Evolutionary conservation across 2,113 vertebrate species (phyloP).

Genomic region (Gnathonemus longibarbis): DNA sequence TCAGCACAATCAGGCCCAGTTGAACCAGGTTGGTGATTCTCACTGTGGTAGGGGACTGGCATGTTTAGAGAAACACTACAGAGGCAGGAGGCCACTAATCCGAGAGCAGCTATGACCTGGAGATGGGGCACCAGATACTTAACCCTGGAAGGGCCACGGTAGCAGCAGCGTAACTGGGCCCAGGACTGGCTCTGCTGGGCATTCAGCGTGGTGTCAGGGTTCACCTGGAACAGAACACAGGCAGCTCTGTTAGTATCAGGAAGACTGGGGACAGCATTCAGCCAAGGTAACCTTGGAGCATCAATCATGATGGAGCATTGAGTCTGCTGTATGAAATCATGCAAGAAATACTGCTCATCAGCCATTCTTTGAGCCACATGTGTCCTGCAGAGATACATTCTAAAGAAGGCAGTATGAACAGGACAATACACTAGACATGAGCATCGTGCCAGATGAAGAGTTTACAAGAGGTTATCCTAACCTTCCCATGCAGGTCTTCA

Average conservation of each 20-base stretch:
- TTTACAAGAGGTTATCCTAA: background rate
- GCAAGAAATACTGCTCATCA: background rate
- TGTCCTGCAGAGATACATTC: background rate
- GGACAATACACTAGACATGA: background rate
- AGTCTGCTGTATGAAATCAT: background rate
- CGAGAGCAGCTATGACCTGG: background rate
- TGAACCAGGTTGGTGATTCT: background rate
- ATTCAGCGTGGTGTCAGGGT: slow-evolving; percentile 69
- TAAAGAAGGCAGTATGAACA: background rate
- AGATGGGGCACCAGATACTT: background rate
- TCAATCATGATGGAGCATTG: background rate
- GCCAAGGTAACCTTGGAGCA: background rate
- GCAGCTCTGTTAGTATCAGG: background rate
- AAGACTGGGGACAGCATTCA: background rate
- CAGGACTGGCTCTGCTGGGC: slow-evolving; percentile 88
- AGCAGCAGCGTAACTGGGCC: slow-evolving; percentile 81
- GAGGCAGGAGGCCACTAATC: background rate
- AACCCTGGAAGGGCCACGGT: slow-evolving; percentile 86
- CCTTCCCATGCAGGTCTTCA: background rate
- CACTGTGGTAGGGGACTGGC: background rate
- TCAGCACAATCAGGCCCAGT: background rate
- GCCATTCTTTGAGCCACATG: background rate
- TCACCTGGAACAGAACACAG: slow-evolving; percentile 53
- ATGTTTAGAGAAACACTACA: background rate
- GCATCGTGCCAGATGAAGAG: background rate